A percentile compares a stretch with the other conserved stretches of the same genome.
Evolutionary conservation across 2,888 invertebrate species (phyloP).

Genomic region (Atherix ibis): DNA sequence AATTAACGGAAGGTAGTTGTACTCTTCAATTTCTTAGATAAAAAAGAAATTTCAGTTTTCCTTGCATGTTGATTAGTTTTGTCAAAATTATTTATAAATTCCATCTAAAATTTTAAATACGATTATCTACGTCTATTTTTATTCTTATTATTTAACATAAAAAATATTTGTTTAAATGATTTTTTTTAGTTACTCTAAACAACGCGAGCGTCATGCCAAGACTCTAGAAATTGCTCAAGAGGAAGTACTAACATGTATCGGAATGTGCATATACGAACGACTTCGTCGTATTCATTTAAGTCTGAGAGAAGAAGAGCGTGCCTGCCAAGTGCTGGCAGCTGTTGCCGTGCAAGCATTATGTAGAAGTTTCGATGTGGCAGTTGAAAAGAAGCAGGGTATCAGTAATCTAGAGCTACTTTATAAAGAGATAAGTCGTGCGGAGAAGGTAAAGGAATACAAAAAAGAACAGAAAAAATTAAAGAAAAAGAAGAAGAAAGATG

Average conservation of each 20-base stretch:
- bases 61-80: no score
- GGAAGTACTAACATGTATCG: slow-evolving; percentile 87
- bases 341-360: slow-evolving; percentile 75
- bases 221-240: slow-evolving; percentile 95
- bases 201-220: slow-evolving; percentile 85
- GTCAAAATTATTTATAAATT: no score
- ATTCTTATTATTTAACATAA: slow-evolving; percentile 6
- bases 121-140: background rate
- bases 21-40: slow-evolving; percentile 2
- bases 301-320: slow-evolving; percentile 78
- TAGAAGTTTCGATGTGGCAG: slow-evolving; percentile 78
- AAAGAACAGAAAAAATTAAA: slow-evolving; percentile 78
- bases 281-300: slow-evolving; percentile 75
- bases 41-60: background rate
- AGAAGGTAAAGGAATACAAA: slow-evolving; percentile 66
- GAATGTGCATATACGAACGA: slow-evolving; percentile 82
- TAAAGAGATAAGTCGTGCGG: slow-evolving; percentile 75
- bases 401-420: slow-evolving; percentile 78
- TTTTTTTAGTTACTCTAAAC: slow-evolving; percentile 29
- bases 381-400: slow-evolving; percentile 76
- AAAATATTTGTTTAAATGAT: slow-evolving; percentile 1
- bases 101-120: no score
- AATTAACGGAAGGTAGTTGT: slow-evolving; percentile 55
- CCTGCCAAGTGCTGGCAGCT: slow-evolving; percentile 84
- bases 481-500: slow-evolving; percentile 54